Conservation (phyloP, 2,888 invertebrate genomes). For the Empis livida region DNA sequence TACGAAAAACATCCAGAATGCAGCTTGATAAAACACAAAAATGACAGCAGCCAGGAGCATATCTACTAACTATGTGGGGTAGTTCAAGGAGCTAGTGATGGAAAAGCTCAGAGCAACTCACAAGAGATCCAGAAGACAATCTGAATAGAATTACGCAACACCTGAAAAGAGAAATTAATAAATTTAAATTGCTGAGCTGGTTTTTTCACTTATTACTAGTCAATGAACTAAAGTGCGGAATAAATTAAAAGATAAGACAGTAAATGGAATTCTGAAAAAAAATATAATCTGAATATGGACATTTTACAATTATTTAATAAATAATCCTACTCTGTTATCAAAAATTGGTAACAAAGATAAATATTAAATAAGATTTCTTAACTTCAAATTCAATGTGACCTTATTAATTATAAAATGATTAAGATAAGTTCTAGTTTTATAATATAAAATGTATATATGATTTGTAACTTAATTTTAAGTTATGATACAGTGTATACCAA, state of each 20-base stretch:
- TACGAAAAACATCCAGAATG: no score
- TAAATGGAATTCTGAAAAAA: not conserved
- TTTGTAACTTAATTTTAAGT: not conserved
- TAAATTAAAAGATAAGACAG: not conserved
- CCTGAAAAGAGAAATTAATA: not conserved
- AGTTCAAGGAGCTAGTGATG: not conserved
- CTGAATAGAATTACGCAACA: not conserved
- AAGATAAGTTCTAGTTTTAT: not conserved
- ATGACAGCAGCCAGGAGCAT: no score
- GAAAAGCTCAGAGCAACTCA: slow-evolving; percentile 12
- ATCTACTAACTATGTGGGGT: not conserved
- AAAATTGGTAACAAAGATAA: slow-evolving; percentile 1
- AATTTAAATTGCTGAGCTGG: not conserved
- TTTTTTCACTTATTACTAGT: not conserved
- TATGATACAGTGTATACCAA: not conserved
- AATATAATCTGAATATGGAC: not conserved
- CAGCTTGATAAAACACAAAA: no score
- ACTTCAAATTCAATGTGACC: not conserved
- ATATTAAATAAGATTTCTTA: no score
- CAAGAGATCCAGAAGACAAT: slow-evolving; percentile 4
- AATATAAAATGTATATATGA: not conserved
- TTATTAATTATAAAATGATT: not conserved
- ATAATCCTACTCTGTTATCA: not conserved
- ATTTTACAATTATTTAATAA: not conserved
- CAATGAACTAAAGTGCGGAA: not conserved